These are phyloP conservation scores for Salvelinus namaycush DNA, from an alignment of 2,113 vertebrate species.

Conservation along the genomic window DNA sequence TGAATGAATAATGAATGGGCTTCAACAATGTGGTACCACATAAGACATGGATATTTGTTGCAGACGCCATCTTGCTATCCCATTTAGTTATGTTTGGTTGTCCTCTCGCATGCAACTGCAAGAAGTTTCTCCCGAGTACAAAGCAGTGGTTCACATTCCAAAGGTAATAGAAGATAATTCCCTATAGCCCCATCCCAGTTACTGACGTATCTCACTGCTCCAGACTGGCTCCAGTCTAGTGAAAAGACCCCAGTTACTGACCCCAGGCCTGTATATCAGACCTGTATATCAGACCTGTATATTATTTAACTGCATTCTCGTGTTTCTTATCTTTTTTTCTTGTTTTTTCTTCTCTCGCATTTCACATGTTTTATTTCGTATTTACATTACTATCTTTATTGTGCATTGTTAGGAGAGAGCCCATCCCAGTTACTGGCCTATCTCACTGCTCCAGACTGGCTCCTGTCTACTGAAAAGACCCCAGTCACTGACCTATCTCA, in stretches of 20 bases:
- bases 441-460: too few species aligned
- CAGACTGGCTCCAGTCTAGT: slow-evolving; percentile 26
- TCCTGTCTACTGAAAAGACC: too few species aligned
- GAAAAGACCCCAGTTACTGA: background rate
- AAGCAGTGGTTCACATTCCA: slow-evolving; percentile 50
- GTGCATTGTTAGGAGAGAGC: too few species aligned
- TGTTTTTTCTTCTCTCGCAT: too few species aligned
- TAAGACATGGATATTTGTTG: slow-evolving; percentile 8
- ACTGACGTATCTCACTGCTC: background rate
- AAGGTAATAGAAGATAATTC: slow-evolving; percentile 52
- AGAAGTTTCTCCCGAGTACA: slow-evolving; percentile 44
- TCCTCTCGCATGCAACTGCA: slow-evolving; percentile 42
- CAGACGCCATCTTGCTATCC: background rate
- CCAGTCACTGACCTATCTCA: too few species aligned
- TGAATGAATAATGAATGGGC: slow-evolving; percentile 31
- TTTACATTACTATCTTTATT: too few species aligned
- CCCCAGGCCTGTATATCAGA: too few species aligned
- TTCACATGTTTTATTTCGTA: too few species aligned
- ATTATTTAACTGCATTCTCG: too few species aligned
- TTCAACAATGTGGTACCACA: slow-evolving; percentile 14
- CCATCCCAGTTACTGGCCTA: too few species aligned
- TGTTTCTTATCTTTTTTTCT: too few species aligned
- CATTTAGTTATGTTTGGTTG: slow-evolving; percentile 39
- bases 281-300: too few species aligned
- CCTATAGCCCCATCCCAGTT: slow-evolving; percentile 26